Percentiles rank a stretch among this genome's conserved stretches.
These are phyloP conservation scores for Anarsia innoxiella DNA, from an alignment of 2,888 invertebrate species.

Conservation along the genomic window DNA sequence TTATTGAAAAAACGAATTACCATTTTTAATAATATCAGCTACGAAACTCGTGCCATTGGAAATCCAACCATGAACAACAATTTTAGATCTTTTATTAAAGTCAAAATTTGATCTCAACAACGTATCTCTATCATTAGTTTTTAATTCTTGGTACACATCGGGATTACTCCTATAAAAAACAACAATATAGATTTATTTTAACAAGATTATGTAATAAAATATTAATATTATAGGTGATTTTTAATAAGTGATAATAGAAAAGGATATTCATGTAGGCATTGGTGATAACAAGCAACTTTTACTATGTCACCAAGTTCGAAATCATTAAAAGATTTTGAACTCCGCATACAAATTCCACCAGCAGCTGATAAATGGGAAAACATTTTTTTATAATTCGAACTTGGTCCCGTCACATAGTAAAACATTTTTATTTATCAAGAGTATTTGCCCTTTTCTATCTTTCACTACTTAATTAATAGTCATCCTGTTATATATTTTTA, in stretches of 20 bases:
- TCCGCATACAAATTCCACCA: too few species aligned
- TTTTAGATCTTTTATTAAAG: slow-evolving; percentile 2
- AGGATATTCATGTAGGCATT: too few species aligned
- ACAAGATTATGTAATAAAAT: not conserved
- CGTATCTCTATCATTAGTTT: not conserved
- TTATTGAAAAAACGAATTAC: not conserved
- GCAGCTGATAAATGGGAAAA: too few species aligned
- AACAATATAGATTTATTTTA: not conserved
- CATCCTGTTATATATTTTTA: not conserved
- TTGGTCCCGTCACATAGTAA: too few species aligned
- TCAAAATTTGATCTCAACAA: slow-evolving; percentile 4
- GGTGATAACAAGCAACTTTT: too few species aligned
- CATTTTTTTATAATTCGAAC: too few species aligned
- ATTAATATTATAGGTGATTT: too few species aligned
- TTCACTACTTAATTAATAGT: too few species aligned
- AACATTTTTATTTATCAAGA: too few species aligned
- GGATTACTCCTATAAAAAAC: slow-evolving; percentile 2
- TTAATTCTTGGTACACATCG: slow-evolving; percentile 1
- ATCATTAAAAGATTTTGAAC: not conserved
- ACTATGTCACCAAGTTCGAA: not conserved
- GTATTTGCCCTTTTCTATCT: too few species aligned
- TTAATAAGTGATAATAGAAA: not conserved
- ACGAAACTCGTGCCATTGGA: not conserved
- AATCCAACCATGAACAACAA: slow-evolving; percentile 9
- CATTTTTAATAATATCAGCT: slow-evolving; percentile 3